Percentiles rank a stretch among this genome's conserved stretches.
Evolutionary conservation across 2,113 vertebrate genomes (phyloP).

Genomic region (Pseudopodoces humilis): DNA sequence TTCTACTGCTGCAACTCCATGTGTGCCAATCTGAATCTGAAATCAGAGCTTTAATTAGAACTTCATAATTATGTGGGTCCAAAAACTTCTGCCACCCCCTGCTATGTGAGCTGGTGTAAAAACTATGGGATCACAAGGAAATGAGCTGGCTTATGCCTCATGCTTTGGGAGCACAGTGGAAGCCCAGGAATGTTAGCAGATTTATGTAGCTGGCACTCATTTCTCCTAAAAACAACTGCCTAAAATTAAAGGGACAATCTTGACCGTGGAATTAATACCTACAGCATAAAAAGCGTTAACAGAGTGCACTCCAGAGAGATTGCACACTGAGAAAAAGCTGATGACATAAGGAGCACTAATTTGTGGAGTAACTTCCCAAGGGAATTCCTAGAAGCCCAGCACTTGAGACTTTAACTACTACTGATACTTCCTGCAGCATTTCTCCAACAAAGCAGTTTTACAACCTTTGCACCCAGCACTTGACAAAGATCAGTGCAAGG

Average conservation of each 20-base stretch:
- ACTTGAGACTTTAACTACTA: background rate
- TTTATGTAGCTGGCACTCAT: background rate
- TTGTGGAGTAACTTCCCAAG: background rate
- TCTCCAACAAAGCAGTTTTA: background rate
- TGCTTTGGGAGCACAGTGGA: background rate
- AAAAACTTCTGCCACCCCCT: background rate
- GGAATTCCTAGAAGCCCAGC: background rate
- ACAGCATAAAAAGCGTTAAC: background rate
- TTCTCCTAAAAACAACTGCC: background rate
- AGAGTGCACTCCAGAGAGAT: background rate
- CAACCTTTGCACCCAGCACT: background rate
- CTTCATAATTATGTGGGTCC: background rate
- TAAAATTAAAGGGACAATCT: background rate
- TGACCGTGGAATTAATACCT: background rate
- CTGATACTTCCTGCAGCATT: background rate
- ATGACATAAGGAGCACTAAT: background rate
- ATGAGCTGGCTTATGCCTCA: background rate
- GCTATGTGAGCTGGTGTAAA: background rate
- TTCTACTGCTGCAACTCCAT: background rate
- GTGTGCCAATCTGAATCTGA: background rate
- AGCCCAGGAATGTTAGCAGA: background rate
- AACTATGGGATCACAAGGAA: background rate
- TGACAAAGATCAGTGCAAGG: background rate
- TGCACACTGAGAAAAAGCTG: background rate
- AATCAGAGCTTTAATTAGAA: conserved; percentile 9